Conservation (phyloP, 2,113 vertebrate genomes). For the Clupea harengus region DNA sequence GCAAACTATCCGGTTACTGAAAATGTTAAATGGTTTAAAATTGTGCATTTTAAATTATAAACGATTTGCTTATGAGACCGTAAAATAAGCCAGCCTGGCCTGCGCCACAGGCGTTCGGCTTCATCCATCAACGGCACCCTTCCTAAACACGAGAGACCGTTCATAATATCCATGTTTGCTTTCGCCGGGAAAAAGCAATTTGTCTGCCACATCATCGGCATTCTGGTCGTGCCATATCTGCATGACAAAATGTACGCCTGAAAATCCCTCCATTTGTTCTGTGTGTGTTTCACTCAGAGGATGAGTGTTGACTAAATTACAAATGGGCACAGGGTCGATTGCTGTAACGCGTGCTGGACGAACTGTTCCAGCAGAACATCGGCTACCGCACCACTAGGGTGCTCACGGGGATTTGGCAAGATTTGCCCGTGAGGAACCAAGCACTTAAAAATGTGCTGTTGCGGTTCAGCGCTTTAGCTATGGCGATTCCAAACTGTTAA, state of each 20-base stretch:
- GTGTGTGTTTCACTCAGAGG: background rate
- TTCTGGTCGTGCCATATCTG: background rate
- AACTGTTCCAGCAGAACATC: background rate
- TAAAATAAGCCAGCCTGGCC: background rate
- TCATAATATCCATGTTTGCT: constrained; percentile 10
- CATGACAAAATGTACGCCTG: constrained; percentile 28
- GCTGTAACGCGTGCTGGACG: background rate
- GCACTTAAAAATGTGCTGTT: background rate
- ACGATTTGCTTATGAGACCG: background rate
- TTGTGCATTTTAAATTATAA: background rate
- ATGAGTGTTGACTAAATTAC: constrained; percentile 26
- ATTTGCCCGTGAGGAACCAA: background rate
- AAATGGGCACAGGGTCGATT: constrained; percentile 3
- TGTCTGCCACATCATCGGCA: background rate
- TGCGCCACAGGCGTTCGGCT: background rate
- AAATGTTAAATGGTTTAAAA: background rate
- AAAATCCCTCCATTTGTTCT: constrained; percentile 12
- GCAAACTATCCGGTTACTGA: too few relatives aligned
- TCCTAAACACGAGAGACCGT: background rate
- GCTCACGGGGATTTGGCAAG: background rate
- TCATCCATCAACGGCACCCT: background rate
- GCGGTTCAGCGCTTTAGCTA: background rate
- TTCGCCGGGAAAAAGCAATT: constrained; percentile 20
- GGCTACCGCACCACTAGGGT: background rate
- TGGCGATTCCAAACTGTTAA: background rate